These are phyloP conservation scores for Aegypius monachus DNA, from an alignment of 2,113 vertebrate genomes.

Conservation along the genomic window DNA sequence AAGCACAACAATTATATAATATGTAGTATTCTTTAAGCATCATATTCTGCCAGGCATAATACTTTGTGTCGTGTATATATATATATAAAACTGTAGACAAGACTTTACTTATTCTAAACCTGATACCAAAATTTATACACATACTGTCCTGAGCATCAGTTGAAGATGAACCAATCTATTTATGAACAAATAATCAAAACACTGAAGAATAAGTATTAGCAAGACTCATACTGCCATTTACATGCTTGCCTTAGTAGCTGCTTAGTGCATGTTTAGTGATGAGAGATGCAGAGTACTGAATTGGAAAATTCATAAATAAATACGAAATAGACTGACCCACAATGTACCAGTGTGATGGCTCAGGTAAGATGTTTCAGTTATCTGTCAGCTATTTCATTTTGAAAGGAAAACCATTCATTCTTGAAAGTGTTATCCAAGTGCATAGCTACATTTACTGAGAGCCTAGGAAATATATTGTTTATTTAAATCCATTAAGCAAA, in stretches of 20 bases:
- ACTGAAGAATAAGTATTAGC: neutral
- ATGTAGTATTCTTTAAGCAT: neutral
- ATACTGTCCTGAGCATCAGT: neutral
- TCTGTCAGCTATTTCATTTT: neutral
- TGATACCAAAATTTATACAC: neutral
- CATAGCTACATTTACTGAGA: neutral
- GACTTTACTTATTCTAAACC: neutral
- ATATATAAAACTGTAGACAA: neutral
- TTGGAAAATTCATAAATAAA: neutral
- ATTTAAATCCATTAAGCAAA: neutral
- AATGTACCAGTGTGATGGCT: neutral
- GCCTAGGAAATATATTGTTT: neutral
- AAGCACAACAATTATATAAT: neutral
- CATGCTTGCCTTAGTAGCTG: neutral
- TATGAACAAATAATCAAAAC: neutral
- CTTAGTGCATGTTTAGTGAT: neutral
- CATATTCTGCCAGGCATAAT: neutral
- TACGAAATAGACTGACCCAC: neutral
- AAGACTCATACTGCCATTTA: neutral
- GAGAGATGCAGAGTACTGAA: neutral
- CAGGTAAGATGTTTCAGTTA: neutral
- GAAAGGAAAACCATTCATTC: neutral
- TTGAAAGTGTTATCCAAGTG: neutral
- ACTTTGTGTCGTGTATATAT: neutral
- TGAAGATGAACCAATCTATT: neutral